These are phyloP conservation scores for Eumaeus atala DNA, from an alignment of 1,140 invertebrate species.

Conservation along the genomic window DNA sequence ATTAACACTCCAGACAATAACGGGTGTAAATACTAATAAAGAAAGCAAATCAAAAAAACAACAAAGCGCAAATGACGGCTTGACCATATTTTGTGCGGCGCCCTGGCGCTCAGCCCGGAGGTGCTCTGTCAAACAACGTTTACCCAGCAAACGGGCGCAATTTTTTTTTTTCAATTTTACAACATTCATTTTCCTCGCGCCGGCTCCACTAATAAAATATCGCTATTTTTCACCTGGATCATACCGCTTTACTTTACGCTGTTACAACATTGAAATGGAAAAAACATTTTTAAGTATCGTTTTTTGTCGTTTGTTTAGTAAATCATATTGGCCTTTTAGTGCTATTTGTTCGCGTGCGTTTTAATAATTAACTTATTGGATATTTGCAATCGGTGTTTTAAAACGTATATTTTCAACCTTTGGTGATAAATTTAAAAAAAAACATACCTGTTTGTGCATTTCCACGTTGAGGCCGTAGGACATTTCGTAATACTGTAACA, in stretches of 20 bases:
- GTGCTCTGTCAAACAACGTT: slow-evolving; percentile 56
- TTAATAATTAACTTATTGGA: background rate
- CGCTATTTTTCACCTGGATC: slow-evolving; percentile 37
- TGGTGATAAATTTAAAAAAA: slow-evolving; percentile 1
- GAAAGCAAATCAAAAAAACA: slow-evolving; percentile 53
- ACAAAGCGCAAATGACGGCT: slow-evolving; percentile 51
- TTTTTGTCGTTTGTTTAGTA: slow-evolving; percentile 11
- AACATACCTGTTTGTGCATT: slow-evolving; percentile 98
- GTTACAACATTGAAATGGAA: slow-evolving; percentile 31
- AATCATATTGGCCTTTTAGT: slow-evolving; percentile 11
- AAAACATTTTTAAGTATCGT: slow-evolving; percentile 29
- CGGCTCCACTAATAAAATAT: slow-evolving; percentile 42
- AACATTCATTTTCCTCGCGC: slow-evolving; percentile 41
- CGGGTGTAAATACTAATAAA: slow-evolving; percentile 22
- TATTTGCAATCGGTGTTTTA: too few species aligned
- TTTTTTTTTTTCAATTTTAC: slow-evolving; percentile 51
- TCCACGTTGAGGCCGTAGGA: slow-evolving; percentile 99
- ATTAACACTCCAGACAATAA: background rate
- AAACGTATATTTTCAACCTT: background rate
- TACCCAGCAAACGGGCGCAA: slow-evolving; percentile 48
- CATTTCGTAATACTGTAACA: slow-evolving; percentile 99
- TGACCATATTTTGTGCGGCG: slow-evolving; percentile 31
- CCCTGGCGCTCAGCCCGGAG: slow-evolving; percentile 20
- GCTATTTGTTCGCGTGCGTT: background rate
- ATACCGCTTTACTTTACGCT: slow-evolving; percentile 29